phyloP scores from a whole-genome alignment of 1,140 invertebrate genomes.

The Papilio machaon region DNA sequence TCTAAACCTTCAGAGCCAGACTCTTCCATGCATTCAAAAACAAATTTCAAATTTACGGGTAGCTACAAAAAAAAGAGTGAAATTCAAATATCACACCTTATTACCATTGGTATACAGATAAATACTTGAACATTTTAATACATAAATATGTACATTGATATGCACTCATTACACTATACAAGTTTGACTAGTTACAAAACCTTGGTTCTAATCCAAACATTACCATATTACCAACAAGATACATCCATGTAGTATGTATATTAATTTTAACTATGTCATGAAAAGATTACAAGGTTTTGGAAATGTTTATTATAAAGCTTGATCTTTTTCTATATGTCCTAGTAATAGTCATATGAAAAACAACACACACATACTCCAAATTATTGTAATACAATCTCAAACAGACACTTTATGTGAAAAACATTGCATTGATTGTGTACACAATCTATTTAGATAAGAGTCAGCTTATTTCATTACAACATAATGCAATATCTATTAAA shows the following conservation, averaged over 20 bases:
- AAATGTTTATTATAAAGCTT: background rate
- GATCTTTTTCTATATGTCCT: background rate
- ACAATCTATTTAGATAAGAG: too few species aligned
- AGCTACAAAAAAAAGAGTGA: constrained; percentile 74
- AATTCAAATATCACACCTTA: constrained; percentile 6
- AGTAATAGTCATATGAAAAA: background rate
- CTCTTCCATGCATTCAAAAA: constrained; percentile 99
- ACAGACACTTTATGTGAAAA: too few species aligned
- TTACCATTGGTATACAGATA: background rate
- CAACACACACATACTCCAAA: too few species aligned
- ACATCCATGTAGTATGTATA: constrained; percentile 24
- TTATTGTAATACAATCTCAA: too few species aligned
- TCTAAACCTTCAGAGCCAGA: constrained; percentile 97
- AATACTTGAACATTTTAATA: constrained; percentile 12
- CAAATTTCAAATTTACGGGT: constrained; percentile 98
- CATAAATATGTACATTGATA: background rate
- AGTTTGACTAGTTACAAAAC: constrained; percentile 9
- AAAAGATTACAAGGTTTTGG: background rate
- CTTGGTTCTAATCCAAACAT: background rate
- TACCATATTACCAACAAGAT: background rate
- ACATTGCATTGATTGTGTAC: too few species aligned
- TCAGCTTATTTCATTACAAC: too few species aligned
- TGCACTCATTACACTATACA: background rate
- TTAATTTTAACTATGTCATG: constrained; percentile 17
- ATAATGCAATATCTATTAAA: background rate